Evolutionary conservation across 2,888 invertebrate genomes (phyloP).

Genomic region (Psylliodes chrysocephalus): DNA sequence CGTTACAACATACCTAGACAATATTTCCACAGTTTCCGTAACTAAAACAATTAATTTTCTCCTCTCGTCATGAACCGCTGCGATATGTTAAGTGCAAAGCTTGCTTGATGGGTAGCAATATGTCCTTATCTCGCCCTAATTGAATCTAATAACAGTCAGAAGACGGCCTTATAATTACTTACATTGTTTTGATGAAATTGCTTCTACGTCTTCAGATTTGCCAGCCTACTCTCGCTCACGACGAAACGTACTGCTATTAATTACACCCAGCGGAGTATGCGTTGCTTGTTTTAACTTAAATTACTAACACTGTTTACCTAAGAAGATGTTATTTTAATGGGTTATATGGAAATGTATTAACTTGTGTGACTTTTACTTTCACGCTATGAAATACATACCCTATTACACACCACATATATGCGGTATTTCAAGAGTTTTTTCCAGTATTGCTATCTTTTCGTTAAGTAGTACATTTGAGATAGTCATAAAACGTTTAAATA

Average conservation of each 20-base stretch:
- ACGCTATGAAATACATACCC: too few species aligned
- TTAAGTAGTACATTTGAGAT: too few species aligned
- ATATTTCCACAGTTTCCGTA: conserved; percentile 1
- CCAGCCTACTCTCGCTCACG: conserved; percentile 10
- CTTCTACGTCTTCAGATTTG: conserved; percentile 24
- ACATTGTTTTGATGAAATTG: conserved; percentile 39
- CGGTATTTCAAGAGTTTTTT: too few species aligned
- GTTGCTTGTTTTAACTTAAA: conserved; percentile 22
- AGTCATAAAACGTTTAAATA: too few species aligned
- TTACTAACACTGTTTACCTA: conserved; percentile 10
- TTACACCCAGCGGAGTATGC: conserved; percentile 15
- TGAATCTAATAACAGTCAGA: conserved; percentile 40
- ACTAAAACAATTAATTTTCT: conserved; percentile 24
- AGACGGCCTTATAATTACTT: conserved; percentile 37
- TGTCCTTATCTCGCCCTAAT: conserved; percentile 39
- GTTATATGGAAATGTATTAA: background rate
- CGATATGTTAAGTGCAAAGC: conserved; percentile 24
- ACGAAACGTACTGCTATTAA: conserved; percentile 10
- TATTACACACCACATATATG: too few species aligned
- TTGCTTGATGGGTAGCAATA: conserved; percentile 30
- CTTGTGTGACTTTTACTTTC: conserved; percentile 6
- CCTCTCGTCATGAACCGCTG: background rate
- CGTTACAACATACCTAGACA: too few species aligned
- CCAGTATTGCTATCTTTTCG: too few species aligned
- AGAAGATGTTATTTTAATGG: conserved; percentile 5